Evolutionary conservation across 2,797 vertebrate genomes (phyloP), one percentile per base, ranked within the genome.

Genomic region (Naso thynnoides): DNA sequence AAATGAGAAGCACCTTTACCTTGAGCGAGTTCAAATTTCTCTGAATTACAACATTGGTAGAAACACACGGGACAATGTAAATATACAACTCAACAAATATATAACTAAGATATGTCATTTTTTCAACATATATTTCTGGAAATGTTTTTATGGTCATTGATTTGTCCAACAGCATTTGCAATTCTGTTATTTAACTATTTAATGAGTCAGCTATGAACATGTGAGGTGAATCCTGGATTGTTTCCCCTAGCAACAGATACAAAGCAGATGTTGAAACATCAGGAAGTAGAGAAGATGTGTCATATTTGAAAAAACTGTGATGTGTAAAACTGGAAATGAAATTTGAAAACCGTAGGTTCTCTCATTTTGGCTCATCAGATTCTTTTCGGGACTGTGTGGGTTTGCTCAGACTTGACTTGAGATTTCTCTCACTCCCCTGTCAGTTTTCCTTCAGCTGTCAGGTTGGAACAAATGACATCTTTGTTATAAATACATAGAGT

Each of bases 401-500:
- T 41, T 11, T 64, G 16, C 11, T 50, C 45, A 48, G 23, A 21
- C 33, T 62, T 58, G 31, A 63, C 5, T 33, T 53, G 45, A 53
- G 42, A 45, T 31, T 15, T 36, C 55, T 18, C 49, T 52, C 41
- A n/a, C 16, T 54, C 19, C 33, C 47, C 36, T 54, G 21, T 58
- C 52, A 57, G 57, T 52, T 50, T 47, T 67, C 41, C 47, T 53
- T 19, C 19, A 24, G 0, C 39, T 58, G 23, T 52, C 27, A 24
- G 58, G 13, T 8, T 2, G 0, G 48, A 26, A 49, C 1, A 49
- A 53, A 47, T 54, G 6, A 71, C 26, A 64, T n/a, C 31, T 54
- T 41, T 42, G 10, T n/a, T 18, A 62, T 48, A 16, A 16, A 45
- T 21, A 33, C 15, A 15, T 10, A 24, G 7, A 42, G 19, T 29